These are phyloP conservation scores for Pangasius macronema DNA, from an alignment of 2,797 vertebrate species.

Conservation along the genomic window DNA sequence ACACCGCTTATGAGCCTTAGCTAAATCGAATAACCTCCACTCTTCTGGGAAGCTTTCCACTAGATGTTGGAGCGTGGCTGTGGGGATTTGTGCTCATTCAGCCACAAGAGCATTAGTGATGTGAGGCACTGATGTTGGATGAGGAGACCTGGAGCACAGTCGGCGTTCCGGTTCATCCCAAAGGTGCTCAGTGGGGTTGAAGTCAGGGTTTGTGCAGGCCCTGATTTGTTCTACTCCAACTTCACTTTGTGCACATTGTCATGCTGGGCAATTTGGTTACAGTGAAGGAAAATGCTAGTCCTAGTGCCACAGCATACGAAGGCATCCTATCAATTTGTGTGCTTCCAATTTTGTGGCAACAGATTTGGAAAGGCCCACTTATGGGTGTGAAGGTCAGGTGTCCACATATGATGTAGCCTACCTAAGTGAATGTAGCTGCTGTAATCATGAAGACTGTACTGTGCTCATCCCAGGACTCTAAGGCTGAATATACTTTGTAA, in stretches of 20 bases:
- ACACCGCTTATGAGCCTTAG: no score
- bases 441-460: neutral
- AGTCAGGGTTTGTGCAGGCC: no score
- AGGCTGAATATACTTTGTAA: neutral
- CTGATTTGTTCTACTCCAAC: neutral
- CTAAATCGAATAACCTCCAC: neutral
- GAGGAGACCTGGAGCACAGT: no score
- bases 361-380: neutral
- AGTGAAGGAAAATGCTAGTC: neutral
- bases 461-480: neutral
- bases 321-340: no score
- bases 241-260: neutral
- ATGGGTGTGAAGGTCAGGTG: neutral
- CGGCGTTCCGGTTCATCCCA: no score
- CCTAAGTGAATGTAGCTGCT: neutral
- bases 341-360: no score
- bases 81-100: no score
- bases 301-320: neutral
- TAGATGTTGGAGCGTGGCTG: no score
- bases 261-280: neutral
- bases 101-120: no score
- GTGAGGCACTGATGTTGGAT: no score
- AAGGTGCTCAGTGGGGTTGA: no score
- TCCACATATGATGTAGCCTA: neutral
- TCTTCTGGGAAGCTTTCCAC: neutral